phyloP scores from a whole-genome alignment of 1,140 invertebrate species.

The Platyscapa corneri region DNA sequence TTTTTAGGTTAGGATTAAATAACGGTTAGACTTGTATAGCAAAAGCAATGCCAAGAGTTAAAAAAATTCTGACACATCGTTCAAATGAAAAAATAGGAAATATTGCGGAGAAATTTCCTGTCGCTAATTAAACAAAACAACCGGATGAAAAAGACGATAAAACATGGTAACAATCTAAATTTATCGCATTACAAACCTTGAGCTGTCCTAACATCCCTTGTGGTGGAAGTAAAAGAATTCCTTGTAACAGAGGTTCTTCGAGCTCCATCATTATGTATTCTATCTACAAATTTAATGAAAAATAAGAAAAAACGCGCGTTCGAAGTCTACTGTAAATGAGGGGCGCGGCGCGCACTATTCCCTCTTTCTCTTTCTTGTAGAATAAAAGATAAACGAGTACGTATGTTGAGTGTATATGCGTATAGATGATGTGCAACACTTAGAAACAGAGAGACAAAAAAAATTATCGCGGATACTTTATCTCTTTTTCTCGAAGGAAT shows the following conservation, averaged over 20 bases:
- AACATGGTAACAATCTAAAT: background rate
- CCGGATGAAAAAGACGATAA: conserved; percentile 1
- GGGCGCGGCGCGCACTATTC: conserved; percentile 45
- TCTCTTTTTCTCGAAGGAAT: no score
- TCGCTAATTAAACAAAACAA: background rate
- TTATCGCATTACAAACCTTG: conserved; percentile 67
- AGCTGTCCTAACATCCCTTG: conserved; percentile 77
- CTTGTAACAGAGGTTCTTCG: conserved; percentile 80
- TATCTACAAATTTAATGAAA: background rate
- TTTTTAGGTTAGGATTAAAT: conserved; percentile 13
- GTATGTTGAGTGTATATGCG: background rate
- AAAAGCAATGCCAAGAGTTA: background rate
- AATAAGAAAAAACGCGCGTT: background rate
- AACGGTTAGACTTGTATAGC: background rate
- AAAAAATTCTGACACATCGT: background rate
- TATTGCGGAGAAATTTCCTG: conserved; percentile 7
- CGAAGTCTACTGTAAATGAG: background rate
- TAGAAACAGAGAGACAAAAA: background rate
- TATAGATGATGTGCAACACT: background rate
- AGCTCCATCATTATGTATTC: conserved; percentile 74
- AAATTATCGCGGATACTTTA: no score
- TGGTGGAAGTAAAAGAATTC: conserved; percentile 81
- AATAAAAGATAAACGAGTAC: conserved; percentile 1
- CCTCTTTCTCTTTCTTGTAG: background rate
- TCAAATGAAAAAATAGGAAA: background rate